Conservation (phyloP, 1,140 invertebrate genomes). For the Lepidurus apus region DNA sequence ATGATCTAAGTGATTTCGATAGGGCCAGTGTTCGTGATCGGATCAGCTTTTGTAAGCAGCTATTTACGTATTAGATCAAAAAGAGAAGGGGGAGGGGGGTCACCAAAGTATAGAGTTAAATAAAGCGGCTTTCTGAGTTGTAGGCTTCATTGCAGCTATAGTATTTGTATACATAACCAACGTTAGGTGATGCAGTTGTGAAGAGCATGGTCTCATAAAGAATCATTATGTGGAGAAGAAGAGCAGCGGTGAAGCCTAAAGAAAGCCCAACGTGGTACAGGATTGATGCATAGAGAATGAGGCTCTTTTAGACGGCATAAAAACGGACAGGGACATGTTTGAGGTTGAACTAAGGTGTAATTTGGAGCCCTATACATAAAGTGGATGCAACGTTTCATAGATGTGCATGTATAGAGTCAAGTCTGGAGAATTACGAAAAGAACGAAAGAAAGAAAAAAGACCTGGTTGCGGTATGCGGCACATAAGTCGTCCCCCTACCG, state of each 20-base stretch:
- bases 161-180: neutral
- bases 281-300: conserved; percentile 15
- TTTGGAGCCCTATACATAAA: conserved; percentile 11
- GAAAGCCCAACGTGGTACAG: neutral
- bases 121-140: neutral
- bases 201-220: neutral
- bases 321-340: conserved; percentile 13
- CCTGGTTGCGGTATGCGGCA: neutral
- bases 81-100: neutral
- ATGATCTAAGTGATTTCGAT: neutral
- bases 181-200: neutral
- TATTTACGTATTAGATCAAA: conserved; percentile 4
- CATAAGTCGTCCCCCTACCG: neutral
- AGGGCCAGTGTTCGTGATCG: neutral
- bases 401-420: neutral
- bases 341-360: conserved; percentile 17
- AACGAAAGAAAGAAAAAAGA: neutral
- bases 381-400: neutral
- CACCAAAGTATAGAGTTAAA: neutral
- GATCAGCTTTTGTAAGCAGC: neutral
- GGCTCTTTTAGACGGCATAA: conserved; percentile 3
- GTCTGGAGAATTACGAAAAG: neutral
- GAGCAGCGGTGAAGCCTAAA: conserved; percentile 3
- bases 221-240: conserved; percentile 12
- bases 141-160: neutral